Base-by-base conservation (phyloP, 2,797 vertebrate species). In the Harpagifer antarcticus region DNA sequence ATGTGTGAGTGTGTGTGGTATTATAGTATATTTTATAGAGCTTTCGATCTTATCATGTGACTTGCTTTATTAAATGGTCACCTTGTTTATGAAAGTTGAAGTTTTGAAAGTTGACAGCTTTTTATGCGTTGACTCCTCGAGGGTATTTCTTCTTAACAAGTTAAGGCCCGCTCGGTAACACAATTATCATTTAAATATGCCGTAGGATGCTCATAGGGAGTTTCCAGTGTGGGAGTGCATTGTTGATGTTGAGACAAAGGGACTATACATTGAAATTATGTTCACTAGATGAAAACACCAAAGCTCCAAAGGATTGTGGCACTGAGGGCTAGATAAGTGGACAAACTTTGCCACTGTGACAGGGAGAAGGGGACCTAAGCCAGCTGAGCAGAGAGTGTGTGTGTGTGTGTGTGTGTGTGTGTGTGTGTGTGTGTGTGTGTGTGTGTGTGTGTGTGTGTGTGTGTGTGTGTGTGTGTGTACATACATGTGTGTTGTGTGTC, bases 331-430 rank as follows among this genome's bases (percentile, higher is more conserved):
- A 57, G 43, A 74, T 74, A 75, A 78, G 60, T 31, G 75, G 77
- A 84, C 80, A 68, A 74, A 83, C 81, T 78, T 79, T 88, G 83
- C 86, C 90, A 88, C 89, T 68, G 83, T 87, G 82, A 88, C 59
- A 76, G 72, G n/a, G 64, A 77, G 70, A 72, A 59, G 54, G 9
- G 47, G 62, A 64, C 60, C 65, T 42, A 37, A 66, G 85, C 68
- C 86, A 88, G 82, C 74, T 82, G 83, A 82, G 73, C 56, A 68
- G 77, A 15, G 12, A n/a, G n/a, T n/a, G n/a, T n/a, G n/a, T n/a
- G n/a, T n/a, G n/a, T n/a, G n/a, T n/a, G n/a, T n/a, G n/a, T n/a
- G n/a, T n/a, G n/a, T n/a, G n/a, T n/a, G n/a, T n/a, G n/a, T n/a
- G n/a, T 69, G 42, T 63, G 57, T 55, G 53, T 67, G 20, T 74